These are phyloP conservation scores for Odontamblyopus rebecca DNA, from an alignment of 2,797 vertebrate species.

Conservation along the genomic window DNA sequence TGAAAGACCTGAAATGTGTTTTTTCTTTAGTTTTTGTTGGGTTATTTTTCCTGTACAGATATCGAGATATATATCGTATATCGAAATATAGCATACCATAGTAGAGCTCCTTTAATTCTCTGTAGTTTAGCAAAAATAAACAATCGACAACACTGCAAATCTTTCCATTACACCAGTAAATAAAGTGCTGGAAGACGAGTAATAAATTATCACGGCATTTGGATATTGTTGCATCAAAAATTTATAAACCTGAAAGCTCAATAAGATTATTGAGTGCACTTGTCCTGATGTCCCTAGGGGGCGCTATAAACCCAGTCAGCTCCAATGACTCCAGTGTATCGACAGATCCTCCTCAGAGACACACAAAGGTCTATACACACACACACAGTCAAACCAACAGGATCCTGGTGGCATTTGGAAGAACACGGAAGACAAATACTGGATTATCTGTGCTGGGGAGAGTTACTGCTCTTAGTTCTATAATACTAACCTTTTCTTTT, in stretches of 20 bases:
- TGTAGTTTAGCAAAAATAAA: too few relatives aligned
- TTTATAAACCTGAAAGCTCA: conserved; percentile 15
- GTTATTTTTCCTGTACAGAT: too few relatives aligned
- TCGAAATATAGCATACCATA: too few relatives aligned
- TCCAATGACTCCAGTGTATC: conserved; percentile 43
- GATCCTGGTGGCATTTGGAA: conserved; percentile 31
- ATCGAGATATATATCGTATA: too few relatives aligned
- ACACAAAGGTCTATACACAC: background rate
- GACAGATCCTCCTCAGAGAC: conserved; percentile 41
- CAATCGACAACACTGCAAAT: too few relatives aligned
- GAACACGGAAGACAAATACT: conserved; percentile 27
- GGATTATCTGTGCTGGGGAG: conserved; percentile 34
- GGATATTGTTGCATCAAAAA: background rate
- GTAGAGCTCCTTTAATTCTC: too few relatives aligned
- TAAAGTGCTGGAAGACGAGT: too few relatives aligned
- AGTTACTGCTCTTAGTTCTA: conserved; percentile 5
- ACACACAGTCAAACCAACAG: conserved; percentile 19
- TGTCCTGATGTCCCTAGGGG: conserved; percentile 13
- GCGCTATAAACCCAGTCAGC: conserved; percentile 27
- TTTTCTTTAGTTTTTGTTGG: too few relatives aligned
- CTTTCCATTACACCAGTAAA: too few relatives aligned
- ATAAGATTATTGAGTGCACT: conserved; percentile 15
- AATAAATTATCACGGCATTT: background rate
- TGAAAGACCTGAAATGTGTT: too few relatives aligned
- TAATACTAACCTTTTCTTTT: background rate